Evolutionary conservation across 35 echinoderm and acorn worm species (phyloP).

Genomic region (Heliocidaris erythrogramma): DNA sequence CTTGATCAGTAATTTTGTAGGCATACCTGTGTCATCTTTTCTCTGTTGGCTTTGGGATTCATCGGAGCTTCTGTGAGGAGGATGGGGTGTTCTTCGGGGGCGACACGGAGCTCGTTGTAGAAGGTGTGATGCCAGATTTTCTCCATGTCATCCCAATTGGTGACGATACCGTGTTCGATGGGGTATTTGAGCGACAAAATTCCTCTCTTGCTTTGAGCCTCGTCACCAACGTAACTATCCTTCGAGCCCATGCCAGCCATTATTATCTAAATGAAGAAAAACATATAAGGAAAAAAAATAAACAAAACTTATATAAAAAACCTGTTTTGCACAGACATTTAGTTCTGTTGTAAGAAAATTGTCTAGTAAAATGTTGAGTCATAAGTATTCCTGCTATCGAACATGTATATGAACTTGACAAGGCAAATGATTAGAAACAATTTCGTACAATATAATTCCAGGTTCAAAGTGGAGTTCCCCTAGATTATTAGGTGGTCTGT

Average conservation of each 20-base stretch:
- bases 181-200: conserved; percentile 70
- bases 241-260: conserved; percentile 76
- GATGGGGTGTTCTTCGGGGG: conserved; percentile 70
- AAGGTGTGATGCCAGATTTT: conserved; percentile 77
- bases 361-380: too few species aligned
- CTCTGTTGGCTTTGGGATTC: conserved; percentile 70
- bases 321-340: too few species aligned
- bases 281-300: too few species aligned
- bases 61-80: conserved; percentile 64
- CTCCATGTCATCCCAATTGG: conserved; percentile 77
- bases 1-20: neutral
- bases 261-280: neutral
- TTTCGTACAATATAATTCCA: too few species aligned
- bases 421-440: too few species aligned
- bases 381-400: too few species aligned
- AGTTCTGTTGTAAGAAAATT: too few species aligned
- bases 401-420: too few species aligned
- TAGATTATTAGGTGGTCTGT: too few species aligned
- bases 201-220: conserved; percentile 67
- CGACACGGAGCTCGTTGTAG: conserved; percentile 76
- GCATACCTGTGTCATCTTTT: conserved; percentile 70
- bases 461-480: too few species aligned
- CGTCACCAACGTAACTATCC: conserved; percentile 76
- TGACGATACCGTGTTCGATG: conserved; percentile 71
- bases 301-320: too few species aligned